phyloP scores from a whole-genome alignment of 1,140 invertebrate genomes.

The Oryzaephilus surinamensis region DNA sequence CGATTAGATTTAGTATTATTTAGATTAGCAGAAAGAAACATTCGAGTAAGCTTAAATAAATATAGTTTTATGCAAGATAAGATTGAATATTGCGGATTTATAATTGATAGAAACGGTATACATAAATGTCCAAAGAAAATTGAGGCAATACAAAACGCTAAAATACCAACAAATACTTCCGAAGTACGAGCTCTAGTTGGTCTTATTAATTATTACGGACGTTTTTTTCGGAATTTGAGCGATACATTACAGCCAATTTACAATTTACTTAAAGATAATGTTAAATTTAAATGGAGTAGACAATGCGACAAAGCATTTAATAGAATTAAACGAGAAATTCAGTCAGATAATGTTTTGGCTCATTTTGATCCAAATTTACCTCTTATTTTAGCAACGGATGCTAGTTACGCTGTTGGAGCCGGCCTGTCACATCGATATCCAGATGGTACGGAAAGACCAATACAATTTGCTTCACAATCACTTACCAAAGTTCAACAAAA shows the following conservation, averaged over 20 bases:
- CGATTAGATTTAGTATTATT: conserved; percentile 16
- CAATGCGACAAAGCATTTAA: conserved; percentile 18
- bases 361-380: conserved; percentile 9
- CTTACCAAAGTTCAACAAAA: conserved; percentile 14
- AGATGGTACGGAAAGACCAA: conserved; percentile 15
- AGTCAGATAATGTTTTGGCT: conserved; percentile 18
- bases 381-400: conserved; percentile 7
- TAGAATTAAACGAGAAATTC: conserved; percentile 21
- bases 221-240: conserved; percentile 26
- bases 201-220: conserved; percentile 30
- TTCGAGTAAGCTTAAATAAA: conserved; percentile 19
- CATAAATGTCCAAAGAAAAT: conserved; percentile 20
- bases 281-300: no score
- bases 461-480: conserved; percentile 17
- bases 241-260: conserved; percentile 22
- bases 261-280: conserved; percentile 15
- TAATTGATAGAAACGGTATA: conserved; percentile 22
- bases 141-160: conserved; percentile 29
- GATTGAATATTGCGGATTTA: conserved; percentile 19
- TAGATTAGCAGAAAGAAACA: conserved; percentile 14
- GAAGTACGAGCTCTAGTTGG: conserved; percentile 33
- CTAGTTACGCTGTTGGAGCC: conserved; percentile 9
- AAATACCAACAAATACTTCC: conserved; percentile 25
- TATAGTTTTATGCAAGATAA: conserved; percentile 15
- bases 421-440: conserved; percentile 5